phyloP scores from a whole-genome alignment of 2,113 vertebrate species.

The Siniperca knerii region DNA sequence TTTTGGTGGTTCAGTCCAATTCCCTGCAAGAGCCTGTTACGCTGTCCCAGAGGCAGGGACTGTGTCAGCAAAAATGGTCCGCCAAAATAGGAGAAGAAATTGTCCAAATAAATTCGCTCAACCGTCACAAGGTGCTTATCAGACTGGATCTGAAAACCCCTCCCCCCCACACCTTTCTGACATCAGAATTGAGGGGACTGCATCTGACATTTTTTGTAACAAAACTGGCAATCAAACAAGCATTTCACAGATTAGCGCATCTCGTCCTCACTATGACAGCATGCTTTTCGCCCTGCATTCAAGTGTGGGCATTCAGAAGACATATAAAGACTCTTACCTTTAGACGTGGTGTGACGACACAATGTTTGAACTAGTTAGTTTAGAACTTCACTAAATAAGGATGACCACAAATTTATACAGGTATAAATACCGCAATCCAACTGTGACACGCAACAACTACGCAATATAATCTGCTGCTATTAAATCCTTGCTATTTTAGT shows the following conservation, averaged over 20 bases:
- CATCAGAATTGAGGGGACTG: too few relatives aligned
- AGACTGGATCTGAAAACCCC: too few relatives aligned
- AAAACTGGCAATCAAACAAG: too few relatives aligned
- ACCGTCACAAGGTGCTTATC: too few relatives aligned
- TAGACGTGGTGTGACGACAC: neutral
- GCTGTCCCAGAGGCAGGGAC: neutral
- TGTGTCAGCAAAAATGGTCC: neutral
- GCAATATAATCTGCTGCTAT: constrained; percentile 5
- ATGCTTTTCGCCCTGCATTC: neutral
- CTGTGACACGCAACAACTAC: neutral
- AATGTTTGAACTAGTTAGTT: neutral
- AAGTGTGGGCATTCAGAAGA: neutral
- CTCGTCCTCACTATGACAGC: neutral
- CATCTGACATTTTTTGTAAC: too few relatives aligned
- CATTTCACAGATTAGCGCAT: neutral
- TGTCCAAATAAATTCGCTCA: neutral
- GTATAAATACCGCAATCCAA: neutral
- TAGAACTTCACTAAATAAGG: neutral
- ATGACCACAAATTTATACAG: neutral
- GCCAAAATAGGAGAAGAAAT: neutral
- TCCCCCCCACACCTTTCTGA: too few relatives aligned
- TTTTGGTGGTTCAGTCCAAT: neutral
- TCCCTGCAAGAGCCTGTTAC: neutral
- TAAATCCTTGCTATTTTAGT: constrained; percentile 33
- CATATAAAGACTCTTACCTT: neutral